phyloP scores from a whole-genome alignment of 2,888 invertebrate genomes.

The Sabellastarte sp. region DNA sequence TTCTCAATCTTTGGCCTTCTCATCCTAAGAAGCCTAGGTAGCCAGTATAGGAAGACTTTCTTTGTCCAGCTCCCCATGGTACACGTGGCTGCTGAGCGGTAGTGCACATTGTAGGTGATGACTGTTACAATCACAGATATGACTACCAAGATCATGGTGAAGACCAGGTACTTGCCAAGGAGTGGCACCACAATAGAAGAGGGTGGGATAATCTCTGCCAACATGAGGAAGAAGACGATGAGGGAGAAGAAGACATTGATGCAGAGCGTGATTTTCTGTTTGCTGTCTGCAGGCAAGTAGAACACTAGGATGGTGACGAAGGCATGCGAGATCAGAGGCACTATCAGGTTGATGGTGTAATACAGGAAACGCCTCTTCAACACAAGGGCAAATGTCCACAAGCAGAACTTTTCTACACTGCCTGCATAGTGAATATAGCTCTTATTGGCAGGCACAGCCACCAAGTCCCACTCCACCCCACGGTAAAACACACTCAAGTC shows the following conservation, averaged over 20 bases:
- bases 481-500: constrained; percentile 18
- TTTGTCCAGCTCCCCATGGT: constrained; percentile 98
- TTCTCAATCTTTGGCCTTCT: constrained; percentile 69
- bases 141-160: constrained; percentile 60
- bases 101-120: constrained; percentile 76
- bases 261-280: constrained; percentile 97
- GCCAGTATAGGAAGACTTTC: constrained; percentile 87
- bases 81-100: constrained; percentile 97
- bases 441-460: constrained; percentile 26
- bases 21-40: constrained; percentile 90
- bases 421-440: constrained; percentile 22
- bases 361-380: constrained; percentile 92
- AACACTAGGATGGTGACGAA: constrained; percentile 95
- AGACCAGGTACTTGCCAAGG: constrained; percentile 77
- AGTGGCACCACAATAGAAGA: constrained; percentile 96
- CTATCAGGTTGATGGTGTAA: constrained; percentile 72
- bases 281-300: constrained; percentile 95
- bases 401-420: constrained; percentile 19
- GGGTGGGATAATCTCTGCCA: constrained; percentile 98
- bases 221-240: constrained; percentile 97
- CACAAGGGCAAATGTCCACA: constrained; percentile 94
- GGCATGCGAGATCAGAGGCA: constrained; percentile 82
- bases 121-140: constrained; percentile 54
- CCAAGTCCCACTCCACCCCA: constrained; percentile 32
- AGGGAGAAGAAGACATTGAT: constrained; percentile 96